Evolutionary conservation across 2,888 invertebrate genomes (phyloP), one percentile per base, ranked within the genome.

Genomic region (Idaea biselata): DNA sequence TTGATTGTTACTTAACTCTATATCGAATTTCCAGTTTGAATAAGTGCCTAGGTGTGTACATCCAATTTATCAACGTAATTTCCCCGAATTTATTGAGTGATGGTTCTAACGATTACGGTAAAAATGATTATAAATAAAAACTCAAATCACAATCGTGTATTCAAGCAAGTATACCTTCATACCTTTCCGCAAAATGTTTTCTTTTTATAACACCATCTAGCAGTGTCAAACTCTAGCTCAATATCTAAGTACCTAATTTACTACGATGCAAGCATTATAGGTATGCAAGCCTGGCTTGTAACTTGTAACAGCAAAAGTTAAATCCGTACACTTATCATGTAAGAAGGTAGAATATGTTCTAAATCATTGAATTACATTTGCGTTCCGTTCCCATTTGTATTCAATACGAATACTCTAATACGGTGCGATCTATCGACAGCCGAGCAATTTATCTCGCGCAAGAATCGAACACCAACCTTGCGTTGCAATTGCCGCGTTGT

Each of bases 371-470:
- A 70, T 68, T 69, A 71, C 75, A 73, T 78, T 79, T 78, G 76
- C 72, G 78, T 76, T 69, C 68, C 63, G 67, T 69, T 62, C 69
- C 81, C 77, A 90, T 90, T 91, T 87, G 89, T 88, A 91, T 92
- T 87, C 91, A 87, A 87, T 83, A 83, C 82, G 81, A 82, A 81
- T 76, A 75, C 77, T 84, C 86, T 87, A 89, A 91, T 89, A 91
- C 84, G 86, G 86, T 77, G 78, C 82, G 77, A 82, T 84, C 80
- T 83, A 89, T 86, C 81, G 88, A 86, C 86, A 83, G 82, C 81
- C 65, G 59, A 68, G 73, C 83, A 83, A 89, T 89, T 89, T 89
- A 91, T 89, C 85, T 87, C 76, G 59, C 71, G 72, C 72, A 74
- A 76, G 85, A 82, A 86, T 87, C 86, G 83, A 86, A 84, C 82